A percentile compares a stretch with the other conserved stretches of the same genome.
These are phyloP conservation scores for Willowsia nigromaculata DNA, from an alignment of 2,888 invertebrate genomes.

Conservation along the genomic window DNA sequence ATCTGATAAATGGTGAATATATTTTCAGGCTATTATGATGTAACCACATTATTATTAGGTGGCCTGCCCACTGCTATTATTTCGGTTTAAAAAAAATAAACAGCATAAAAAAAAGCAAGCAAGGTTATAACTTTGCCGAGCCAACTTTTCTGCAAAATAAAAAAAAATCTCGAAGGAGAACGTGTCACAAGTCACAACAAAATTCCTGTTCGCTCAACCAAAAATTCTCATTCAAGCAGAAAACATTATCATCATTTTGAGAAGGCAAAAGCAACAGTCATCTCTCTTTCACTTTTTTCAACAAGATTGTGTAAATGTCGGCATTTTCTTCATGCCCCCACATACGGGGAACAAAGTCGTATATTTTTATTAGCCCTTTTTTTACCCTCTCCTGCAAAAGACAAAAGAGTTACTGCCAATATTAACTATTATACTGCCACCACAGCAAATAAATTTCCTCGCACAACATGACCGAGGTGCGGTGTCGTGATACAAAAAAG, in stretches of 20 bases:
- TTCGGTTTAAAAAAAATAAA: neutral
- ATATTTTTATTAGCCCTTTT: slow-evolving; percentile 2
- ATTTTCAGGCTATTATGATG: neutral
- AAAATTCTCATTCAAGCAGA: neutral
- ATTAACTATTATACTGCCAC: neutral
- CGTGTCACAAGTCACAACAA: neutral
- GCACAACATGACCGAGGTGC: neutral
- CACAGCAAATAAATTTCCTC: slow-evolving; percentile 11
- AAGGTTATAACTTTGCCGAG: neutral
- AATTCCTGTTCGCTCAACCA: too few relatives aligned
- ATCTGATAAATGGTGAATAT: slow-evolving; percentile 15
- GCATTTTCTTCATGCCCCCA: neutral
- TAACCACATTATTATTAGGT: neutral
- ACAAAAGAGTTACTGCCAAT: neutral
- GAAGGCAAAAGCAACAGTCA: slow-evolving; percentile 29
- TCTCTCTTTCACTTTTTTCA: neutral
- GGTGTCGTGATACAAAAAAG: neutral
- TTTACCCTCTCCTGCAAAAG: neutral
- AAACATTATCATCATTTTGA: too few relatives aligned
- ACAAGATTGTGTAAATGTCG: neutral
- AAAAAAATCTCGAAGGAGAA: too few relatives aligned
- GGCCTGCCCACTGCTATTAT: neutral
- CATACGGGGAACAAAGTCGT: neutral
- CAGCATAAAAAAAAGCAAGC: neutral
- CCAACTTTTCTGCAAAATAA: too few relatives aligned